Base-by-base conservation (phyloP, 2,888 invertebrate species). In the Xanthostigma xanthostigma region DNA sequence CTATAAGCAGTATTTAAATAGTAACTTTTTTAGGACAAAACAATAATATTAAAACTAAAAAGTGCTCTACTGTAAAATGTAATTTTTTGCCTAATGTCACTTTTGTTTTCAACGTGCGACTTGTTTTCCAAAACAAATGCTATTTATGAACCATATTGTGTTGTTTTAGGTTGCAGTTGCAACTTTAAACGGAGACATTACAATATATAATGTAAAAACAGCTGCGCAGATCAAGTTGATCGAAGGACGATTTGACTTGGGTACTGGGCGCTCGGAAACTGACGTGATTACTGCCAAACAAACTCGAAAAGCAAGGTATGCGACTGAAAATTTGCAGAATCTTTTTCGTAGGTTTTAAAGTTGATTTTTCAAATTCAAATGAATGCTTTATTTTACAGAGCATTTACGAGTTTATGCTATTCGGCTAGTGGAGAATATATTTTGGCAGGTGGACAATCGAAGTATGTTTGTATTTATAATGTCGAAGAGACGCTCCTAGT, bases 381-480 rank as follows among this genome's bases (percentile, higher is more conserved):
- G 40, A 44, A 17, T 12, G 35, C 41, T 46, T 45, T 52, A 49
- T 53, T 56, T 69, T 73, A 33, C 67, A 95, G 94, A 64, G 84
- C 88, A 0, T 98, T 97, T 66, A 87, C 86, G 3, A 82, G 87
- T 3, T 71, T 98, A 48, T 88, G 90, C 59, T 99, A 95, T 64
- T 88, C 95, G 0, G 89, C 95, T 0, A 95, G 98, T 70, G 97
- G 97, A 0, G 74, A 79, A 46, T 88, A 81, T 59, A 68, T 99
- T 5, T 67, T 99, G 36, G 95, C 93, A 13, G 98, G 83, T 8
- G 98, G 98, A 0, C 86, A 88, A 60, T 93, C 95, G 0, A 91
- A 94, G 64, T 83, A 88, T 65, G 84, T 98, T 42, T 98, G 97
- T 59, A 82, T 98, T 53, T 99, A 97, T 67, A 86, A 89, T 62